Conservation (phyloP, 2,888 invertebrate genomes). For the Uropetala carovei region DNA sequence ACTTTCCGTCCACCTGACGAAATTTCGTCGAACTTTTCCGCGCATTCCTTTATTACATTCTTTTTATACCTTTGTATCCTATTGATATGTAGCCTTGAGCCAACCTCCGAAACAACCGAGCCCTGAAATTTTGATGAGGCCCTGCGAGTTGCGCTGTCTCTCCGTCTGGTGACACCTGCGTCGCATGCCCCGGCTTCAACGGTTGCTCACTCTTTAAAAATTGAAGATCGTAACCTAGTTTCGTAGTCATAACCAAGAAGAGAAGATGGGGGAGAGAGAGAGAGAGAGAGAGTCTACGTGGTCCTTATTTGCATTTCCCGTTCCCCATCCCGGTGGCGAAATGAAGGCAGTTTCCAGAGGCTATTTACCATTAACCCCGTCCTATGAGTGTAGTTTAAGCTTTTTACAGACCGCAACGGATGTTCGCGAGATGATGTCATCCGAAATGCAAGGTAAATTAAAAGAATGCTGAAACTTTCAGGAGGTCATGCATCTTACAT, state of each 20-base stretch:
- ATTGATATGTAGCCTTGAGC: not conserved
- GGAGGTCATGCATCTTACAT: not conserved
- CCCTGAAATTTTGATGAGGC: not conserved
- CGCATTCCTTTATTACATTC: not conserved
- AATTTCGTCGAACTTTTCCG: not conserved
- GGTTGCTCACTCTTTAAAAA: not conserved
- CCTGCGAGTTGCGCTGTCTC: not conserved
- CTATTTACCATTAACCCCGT: not conserved
- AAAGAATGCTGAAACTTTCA: not conserved
- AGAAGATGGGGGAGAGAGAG: not conserved
- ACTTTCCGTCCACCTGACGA: not conserved
- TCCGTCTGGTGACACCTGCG: not conserved
- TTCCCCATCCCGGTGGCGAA: not conserved
- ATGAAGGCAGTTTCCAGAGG: not conserved
- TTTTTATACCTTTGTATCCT: not conserved
- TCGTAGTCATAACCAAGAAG: conserved; percentile 40
- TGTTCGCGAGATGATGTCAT: not conserved
- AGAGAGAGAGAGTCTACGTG: not conserved
- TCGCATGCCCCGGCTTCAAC: not conserved
- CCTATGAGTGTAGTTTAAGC: not conserved
- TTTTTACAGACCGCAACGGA: not conserved
- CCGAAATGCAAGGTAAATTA: not conserved
- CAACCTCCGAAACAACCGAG: not conserved
- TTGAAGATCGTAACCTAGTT: conserved; percentile 60
- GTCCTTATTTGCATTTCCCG: not conserved